Percentiles rank a stretch among this genome's conserved stretches.
Evolutionary conservation across 2,797 vertebrate species (phyloP).

Genomic region (Clarias fuscus): DNA sequence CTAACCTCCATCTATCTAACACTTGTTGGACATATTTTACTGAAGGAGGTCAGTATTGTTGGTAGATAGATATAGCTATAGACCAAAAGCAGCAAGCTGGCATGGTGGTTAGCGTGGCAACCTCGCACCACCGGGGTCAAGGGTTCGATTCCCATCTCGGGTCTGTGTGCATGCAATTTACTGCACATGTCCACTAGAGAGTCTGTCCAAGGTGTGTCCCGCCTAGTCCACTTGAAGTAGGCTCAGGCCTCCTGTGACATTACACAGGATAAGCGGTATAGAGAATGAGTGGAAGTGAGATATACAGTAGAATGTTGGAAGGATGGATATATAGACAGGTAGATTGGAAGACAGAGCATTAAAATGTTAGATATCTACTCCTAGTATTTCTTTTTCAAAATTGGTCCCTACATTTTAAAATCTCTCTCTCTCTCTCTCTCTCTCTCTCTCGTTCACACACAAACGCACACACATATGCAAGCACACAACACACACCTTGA

Average conservation of each 20-base stretch:
- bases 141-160: too few species aligned
- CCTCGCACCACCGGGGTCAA: too few species aligned
- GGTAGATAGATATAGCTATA: background rate
- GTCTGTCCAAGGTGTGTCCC: too few species aligned
- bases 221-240: too few species aligned
- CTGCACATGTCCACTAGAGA: too few species aligned
- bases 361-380: background rate
- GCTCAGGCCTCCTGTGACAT: too few species aligned
- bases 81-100: too few species aligned
- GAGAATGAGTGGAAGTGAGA: background rate
- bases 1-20: background rate
- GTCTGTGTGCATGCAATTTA: too few species aligned
- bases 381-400: too few species aligned
- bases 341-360: background rate
- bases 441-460: background rate
- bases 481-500: slow-evolving; percentile 5
- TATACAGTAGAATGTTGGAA: background rate
- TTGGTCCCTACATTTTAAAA: slow-evolving; percentile 3
- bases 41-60: background rate
- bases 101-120: too few species aligned
- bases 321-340: background rate
- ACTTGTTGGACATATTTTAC: background rate
- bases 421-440: too few species aligned
- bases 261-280: too few species aligned
- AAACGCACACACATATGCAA: background rate